phyloP scores from a whole-genome alignment of 2,113 vertebrate species.

The Leptosomus discolor region DNA sequence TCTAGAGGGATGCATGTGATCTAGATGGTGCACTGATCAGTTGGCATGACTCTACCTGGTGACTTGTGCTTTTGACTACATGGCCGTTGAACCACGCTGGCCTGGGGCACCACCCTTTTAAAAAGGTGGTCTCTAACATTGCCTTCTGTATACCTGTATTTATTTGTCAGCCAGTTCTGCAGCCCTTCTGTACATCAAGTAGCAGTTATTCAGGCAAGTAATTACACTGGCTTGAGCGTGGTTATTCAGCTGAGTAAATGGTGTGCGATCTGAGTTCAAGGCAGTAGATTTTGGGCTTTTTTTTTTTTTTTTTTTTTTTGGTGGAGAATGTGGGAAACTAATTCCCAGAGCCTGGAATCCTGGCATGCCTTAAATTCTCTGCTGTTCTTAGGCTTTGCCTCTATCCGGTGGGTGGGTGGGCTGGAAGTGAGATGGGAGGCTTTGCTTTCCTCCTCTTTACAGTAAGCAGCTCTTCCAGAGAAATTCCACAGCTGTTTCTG shows the following conservation, averaged over 20 bases:
- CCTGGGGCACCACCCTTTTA: not conserved
- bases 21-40: not conserved
- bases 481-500: constrained; percentile 23
- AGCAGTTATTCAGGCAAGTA: not conserved
- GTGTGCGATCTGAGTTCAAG: not conserved
- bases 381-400: not conserved
- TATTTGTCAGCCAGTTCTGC: not conserved
- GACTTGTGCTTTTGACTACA: not conserved
- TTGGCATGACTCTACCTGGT: not conserved
- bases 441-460: not conserved
- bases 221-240: not conserved
- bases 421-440: constrained; percentile 3
- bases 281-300: not conserved
- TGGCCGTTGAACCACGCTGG: too few relatives aligned
- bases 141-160: not conserved
- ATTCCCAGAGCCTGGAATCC: not conserved
- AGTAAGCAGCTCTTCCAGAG: not conserved
- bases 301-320: not conserved
- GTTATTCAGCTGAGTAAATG: not conserved
- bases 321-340: not conserved
- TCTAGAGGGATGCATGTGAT: not conserved
- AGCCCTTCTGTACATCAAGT: fast-evolving
- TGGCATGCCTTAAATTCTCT: constrained; percentile 23
- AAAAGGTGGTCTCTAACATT: not conserved
- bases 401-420: not conserved